Evolutionary conservation across 2,113 vertebrate species (phyloP).

Genomic region (Lota lota): DNA sequence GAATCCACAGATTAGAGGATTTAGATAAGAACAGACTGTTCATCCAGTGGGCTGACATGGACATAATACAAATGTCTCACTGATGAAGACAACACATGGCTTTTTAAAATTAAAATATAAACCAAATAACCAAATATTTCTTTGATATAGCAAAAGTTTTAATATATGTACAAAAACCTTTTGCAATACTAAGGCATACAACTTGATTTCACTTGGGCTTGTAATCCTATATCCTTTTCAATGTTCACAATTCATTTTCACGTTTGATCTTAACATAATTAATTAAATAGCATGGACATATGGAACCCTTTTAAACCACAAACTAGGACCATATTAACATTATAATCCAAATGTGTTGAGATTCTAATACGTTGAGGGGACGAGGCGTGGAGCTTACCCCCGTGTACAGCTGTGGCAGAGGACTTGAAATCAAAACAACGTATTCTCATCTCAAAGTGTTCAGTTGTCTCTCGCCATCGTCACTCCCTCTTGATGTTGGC

Average conservation of each 20-base stretch:
- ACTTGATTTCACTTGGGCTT: too few species aligned
- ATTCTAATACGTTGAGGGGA: conserved; percentile 15
- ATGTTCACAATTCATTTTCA: conserved; percentile 9
- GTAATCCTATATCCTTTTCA: neutral
- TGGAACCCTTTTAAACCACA: neutral
- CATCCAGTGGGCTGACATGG: conserved; percentile 29
- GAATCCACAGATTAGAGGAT: conserved; percentile 15
- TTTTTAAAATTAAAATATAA: conserved; percentile 30
- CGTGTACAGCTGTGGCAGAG: conserved; percentile 59
- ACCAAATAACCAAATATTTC: conserved; percentile 2
- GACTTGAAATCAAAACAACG: conserved; percentile 37
- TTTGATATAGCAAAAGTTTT: neutral
- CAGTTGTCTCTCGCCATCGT: conserved; percentile 10
- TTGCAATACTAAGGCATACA: conserved; percentile 40
- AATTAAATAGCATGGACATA: neutral
- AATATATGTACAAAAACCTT: conserved; percentile 24
- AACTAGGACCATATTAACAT: neutral
- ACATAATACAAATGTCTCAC: conserved; percentile 20
- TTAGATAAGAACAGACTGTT: conserved; percentile 24
- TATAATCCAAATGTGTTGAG: conserved; percentile 21
- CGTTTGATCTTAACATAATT: too few species aligned
- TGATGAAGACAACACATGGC: conserved; percentile 28
- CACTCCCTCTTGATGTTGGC: conserved; percentile 79
- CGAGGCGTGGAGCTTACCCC: conserved; percentile 28
- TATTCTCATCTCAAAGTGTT: conserved; percentile 5